These are phyloP conservation scores for Nasua narica DNA, from an alignment of 2,797 vertebrate species.

Conservation along the genomic window DNA sequence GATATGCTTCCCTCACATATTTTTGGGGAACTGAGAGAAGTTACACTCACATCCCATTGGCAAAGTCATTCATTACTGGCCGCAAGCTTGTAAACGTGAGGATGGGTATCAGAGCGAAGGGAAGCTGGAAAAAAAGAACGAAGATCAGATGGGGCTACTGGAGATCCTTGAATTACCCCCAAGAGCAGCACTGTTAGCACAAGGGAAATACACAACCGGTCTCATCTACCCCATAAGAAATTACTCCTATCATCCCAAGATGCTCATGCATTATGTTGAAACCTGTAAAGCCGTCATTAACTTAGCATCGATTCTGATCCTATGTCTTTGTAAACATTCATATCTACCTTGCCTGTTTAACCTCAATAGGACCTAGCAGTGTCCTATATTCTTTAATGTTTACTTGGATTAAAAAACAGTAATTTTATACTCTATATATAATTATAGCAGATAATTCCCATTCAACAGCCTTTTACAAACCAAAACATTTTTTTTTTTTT, in stretches of 20 bases:
- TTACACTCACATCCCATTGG: slow-evolving; percentile 92
- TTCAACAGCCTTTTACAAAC: background rate
- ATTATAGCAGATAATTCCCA: background rate
- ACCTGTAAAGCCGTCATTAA: background rate
- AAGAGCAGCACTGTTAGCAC: background rate
- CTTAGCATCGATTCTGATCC: background rate
- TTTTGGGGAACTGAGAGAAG: background rate
- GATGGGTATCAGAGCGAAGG: slow-evolving; percentile 95
- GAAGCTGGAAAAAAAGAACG: slow-evolving; percentile 86
- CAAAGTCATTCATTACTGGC: slow-evolving; percentile 93
- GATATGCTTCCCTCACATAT: background rate
- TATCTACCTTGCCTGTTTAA: background rate
- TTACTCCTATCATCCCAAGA: background rate
- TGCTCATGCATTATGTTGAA: background rate
- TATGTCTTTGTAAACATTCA: background rate
- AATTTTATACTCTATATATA: background rate
- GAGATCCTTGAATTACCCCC: background rate
- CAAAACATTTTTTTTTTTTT: background rate
- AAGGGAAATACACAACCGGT: background rate
- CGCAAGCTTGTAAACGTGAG: slow-evolving; percentile 94
- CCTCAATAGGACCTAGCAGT: background rate
- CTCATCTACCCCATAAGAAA: background rate
- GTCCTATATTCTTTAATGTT: background rate
- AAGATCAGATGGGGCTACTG: background rate
- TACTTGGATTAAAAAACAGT: background rate